Conservation (phyloP, 1,140 invertebrate genomes). For the Cydia strobilella region DNA sequence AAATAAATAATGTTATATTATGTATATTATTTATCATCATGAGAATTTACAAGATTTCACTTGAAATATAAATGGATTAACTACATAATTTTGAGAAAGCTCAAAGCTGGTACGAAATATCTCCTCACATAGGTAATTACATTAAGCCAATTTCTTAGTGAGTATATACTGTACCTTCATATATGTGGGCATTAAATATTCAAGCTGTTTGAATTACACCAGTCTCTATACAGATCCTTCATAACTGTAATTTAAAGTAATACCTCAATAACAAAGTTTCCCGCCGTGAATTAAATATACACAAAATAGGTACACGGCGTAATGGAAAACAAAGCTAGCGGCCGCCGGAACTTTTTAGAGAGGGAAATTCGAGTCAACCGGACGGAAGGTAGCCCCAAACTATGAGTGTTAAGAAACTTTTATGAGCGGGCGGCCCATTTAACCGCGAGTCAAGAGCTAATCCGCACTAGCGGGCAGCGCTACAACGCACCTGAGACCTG, state of each 20-base stretch:
- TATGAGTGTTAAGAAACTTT: conserved; percentile 76
- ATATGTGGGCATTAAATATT: neutral
- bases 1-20: too few species aligned
- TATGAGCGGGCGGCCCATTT: conserved; percentile 71
- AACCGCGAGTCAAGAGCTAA: conserved; percentile 71
- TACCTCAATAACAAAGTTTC: conserved; percentile 47
- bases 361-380: conserved; percentile 63
- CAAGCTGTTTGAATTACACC: neutral
- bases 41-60: too few species aligned
- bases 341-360: conserved; percentile 56
- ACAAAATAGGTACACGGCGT: conserved; percentile 50
- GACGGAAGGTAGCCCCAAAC: conserved; percentile 60
- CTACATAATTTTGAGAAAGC: too few species aligned
- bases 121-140: too few species aligned
- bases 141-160: too few species aligned
- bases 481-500: conserved; percentile 69
- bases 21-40: too few species aligned
- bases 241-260: conserved; percentile 15
- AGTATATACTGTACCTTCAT: too few species aligned
- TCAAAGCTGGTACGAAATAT: too few species aligned
- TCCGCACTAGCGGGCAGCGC: conserved; percentile 53
- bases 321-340: conserved; percentile 62
- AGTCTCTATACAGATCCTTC: neutral
- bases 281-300: conserved; percentile 58
- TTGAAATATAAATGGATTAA: too few species aligned